These are phyloP conservation scores for Zapornia atra DNA, from an alignment of 2,113 vertebrate species.

Conservation along the genomic window DNA sequence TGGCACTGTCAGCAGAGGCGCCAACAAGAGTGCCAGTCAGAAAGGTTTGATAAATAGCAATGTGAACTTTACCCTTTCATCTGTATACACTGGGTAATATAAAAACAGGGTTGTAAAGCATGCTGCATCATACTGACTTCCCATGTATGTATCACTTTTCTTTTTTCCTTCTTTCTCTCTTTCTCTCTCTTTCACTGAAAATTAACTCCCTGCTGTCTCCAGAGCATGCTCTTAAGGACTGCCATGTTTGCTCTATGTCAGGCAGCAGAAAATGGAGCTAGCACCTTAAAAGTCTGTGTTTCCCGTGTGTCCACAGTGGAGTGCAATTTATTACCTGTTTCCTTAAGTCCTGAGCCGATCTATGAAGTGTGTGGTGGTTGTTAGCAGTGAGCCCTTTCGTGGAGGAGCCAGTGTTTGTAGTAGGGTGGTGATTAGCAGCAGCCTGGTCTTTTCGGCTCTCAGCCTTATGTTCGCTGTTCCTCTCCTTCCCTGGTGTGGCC, in stretches of 20 bases:
- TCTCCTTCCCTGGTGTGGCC: slow-evolving; percentile 87
- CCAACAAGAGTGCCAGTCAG: neutral
- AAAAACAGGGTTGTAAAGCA: neutral
- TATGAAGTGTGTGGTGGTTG: slow-evolving; percentile 83
- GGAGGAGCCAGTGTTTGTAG: slow-evolving; percentile 78
- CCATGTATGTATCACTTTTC: neutral
- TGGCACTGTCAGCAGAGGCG: neutral
- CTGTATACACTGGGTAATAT: neutral
- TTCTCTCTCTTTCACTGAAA: neutral
- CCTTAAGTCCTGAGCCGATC: slow-evolving; percentile 91
- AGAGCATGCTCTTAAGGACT: neutral
- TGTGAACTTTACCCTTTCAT: neutral
- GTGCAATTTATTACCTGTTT: slow-evolving; percentile 84
- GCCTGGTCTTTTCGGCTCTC: slow-evolving; percentile 85
- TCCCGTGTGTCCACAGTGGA: neutral
- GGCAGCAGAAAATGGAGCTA: neutral
- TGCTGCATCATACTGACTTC: neutral
- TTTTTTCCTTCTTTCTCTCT: neutral
- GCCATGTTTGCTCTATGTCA: fast-evolving
- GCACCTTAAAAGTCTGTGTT: neutral
- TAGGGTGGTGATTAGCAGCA: slow-evolving; percentile 67
- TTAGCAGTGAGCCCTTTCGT: slow-evolving; percentile 81
- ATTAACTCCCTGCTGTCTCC: neutral
- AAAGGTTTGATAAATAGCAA: neutral
- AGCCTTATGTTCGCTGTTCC: slow-evolving; percentile 82